Evolutionary conservation across 2,113 vertebrate species (phyloP), one percentile per base, ranked within the genome.

Genomic region (Spilogale gracilis): DNA sequence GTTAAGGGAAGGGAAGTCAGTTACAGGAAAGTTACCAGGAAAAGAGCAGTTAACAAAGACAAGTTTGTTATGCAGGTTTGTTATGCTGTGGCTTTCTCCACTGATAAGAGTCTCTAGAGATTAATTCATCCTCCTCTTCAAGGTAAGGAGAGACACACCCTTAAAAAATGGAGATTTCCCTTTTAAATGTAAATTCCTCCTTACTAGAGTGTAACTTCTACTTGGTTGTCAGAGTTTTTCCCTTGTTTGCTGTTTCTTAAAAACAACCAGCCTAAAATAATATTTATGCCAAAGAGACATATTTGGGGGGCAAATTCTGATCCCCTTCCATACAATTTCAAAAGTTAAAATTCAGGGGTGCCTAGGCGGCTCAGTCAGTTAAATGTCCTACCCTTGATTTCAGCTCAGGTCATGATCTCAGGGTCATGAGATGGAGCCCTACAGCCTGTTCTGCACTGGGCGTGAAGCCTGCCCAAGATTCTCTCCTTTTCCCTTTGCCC

Each of bases 181-280:
- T 67, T 67, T 52, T 67, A 56, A 67, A 91, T 43, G 16, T 27
- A 91, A 67, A 78, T 61, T 13, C 61, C 56, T 76, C 71, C 87
- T 60, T 76, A 60, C 25, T 32, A 61, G 38, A 80, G 61, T 14
- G 14, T 13, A 89, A 50, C 56, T 61, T 89, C 18, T 78, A 30
- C 48, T 61, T 17, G 6, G 60, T 80, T 80, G 80, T 54, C 23
- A 14, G n/a, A 79, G 6, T 23, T 30, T 91, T 67, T 65, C 48
- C n/a, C 54, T 0, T 80, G 4, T 54, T 2, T 56, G 9, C 21
- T 63, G 10, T 32, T 91, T 91, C 23, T 91, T 67, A 67, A 67
- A 67, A 91, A 91, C 38, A 91, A 91, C 38, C 74, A 67, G 60
- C 16, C 48, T 43, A 56, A 80, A 67, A 91, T 91, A 54, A 80